Evolutionary conservation across 2,888 invertebrate species (phyloP), one percentile per base, ranked within the genome.

Genomic region (Diaprepes abbreviatus): DNA sequence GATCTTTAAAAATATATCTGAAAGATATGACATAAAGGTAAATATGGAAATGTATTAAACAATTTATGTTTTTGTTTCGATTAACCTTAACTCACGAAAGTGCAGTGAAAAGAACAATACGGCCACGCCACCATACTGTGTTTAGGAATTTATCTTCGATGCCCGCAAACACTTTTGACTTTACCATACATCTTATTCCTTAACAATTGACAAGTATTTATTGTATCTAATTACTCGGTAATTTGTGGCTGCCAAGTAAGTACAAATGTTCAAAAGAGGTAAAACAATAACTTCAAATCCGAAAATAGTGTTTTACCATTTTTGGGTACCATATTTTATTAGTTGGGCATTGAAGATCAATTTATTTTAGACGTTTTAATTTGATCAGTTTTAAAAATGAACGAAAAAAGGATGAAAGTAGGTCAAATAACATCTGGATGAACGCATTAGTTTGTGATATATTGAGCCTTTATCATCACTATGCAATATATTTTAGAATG

Each of bases 281-380:
- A 19, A 55, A 36, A 54, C 54, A 54, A 54, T 50, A 33, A 35
- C 33, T 21, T 14, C 17, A 19, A 54, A 54, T 54, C 55, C 36
- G 21, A 36, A 36, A 36, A 36, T 55, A 36, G 55, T 55, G 55
- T 21, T 55, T 55, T 2, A 36, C 55, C 36, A 55, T 55, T 55
- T 52, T 55, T n/a, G 36, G 55, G 10, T 5, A 12, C 12, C 55
- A 36, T 36, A 36, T 21, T 55, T 36, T 19, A 55, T n/a, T 6
- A 7, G 10, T 5, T 35, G 17, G 50, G 10, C 35, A 54, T 35
- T 33, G 35, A 54, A 35, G 12, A 35, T 14, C 54, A 17, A 54
- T 54, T 54, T 54, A 54, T 54, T 54, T 31, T 35, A 31, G 33
- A 33, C 54, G 33, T 54, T 54, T 52, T 43, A 19, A 19, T 43